Base-by-base conservation (phyloP, 2,888 invertebrate species). In the Sarcophaga variegata region DNA sequence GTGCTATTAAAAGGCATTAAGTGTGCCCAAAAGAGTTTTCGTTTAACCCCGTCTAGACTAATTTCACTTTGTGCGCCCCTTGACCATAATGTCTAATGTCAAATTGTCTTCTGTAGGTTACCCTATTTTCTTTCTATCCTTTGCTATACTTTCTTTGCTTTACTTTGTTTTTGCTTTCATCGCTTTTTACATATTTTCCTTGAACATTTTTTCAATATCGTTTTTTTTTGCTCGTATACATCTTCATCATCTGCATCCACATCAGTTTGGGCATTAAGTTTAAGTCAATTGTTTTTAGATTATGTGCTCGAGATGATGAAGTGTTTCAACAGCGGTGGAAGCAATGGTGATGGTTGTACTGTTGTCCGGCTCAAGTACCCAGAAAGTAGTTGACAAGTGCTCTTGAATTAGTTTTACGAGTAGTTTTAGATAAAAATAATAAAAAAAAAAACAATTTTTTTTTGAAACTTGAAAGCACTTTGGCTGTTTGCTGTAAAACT, bases 281-380 rank as follows among this genome's bases (percentile, higher is more conserved):
- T 47, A 77, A 81, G 74, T 78, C 85, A 85, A 82, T 85, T 81
- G 85, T 82, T 85, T 85, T 85, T 69, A 78, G 81, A 81, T 85
- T 85, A 85, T 78, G 74, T 82, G 74, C 81, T 70, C 49, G 74
- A 70, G 69, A 70, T 75, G 78, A 74, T 75, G 74, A 81, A 81
- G 72, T 64, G 64, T 12, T 54, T 54, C 14, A 62, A 62, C 49
- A 60, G 22, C 69, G 3, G 54, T 60, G 71, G 25, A 70, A 4
- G 54, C 54, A 17, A 8, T 54, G 17, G 4, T 17, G 2, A 17
- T 54, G 54, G 77, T 78, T 11, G 20, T 59, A n/a, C 75, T 69
- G 62, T 72, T 79, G 82, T 70, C 81, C 85, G 45, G 59, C 62
- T 85, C 64, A 67, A 81, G 81, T 70, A 70, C 49, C 59, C 70